phyloP scores from a whole-genome alignment of 2,888 invertebrate genomes.

The Xiphydria camelus region DNA sequence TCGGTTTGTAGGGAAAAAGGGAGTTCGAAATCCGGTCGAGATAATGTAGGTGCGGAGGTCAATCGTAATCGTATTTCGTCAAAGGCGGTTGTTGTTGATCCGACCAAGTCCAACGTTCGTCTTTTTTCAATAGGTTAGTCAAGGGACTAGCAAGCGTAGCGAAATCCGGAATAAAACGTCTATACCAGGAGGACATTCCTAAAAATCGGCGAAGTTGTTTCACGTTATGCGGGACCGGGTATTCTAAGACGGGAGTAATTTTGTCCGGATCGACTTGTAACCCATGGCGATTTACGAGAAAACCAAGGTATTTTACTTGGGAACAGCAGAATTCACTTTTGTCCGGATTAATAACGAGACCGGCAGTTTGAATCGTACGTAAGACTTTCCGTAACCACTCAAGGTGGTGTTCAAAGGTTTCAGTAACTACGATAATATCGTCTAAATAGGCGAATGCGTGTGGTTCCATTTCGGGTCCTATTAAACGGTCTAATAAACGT shows the following conservation, averaged over 20 bases:
- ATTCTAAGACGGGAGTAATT: constrained; percentile 16
- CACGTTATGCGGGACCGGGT: constrained; percentile 27
- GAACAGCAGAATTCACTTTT: too few relatives aligned
- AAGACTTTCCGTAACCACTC: too few relatives aligned
- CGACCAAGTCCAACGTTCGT: constrained; percentile 5
- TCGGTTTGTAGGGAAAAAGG: constrained; percentile 25
- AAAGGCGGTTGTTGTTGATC: constrained; percentile 11
- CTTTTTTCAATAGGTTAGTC: constrained; percentile 23
- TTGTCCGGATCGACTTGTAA: constrained; percentile 25
- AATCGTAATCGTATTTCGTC: background rate
- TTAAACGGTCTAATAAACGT: too few relatives aligned
- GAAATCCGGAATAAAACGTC: constrained; percentile 32
- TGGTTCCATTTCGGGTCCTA: too few relatives aligned
- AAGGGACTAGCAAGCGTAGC: constrained; percentile 24
- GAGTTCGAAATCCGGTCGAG: constrained; percentile 23
- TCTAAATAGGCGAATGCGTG: too few relatives aligned
- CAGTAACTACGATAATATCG: too few relatives aligned
- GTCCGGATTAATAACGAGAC: too few relatives aligned
- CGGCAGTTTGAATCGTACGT: too few relatives aligned
- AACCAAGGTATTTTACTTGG: too few relatives aligned
- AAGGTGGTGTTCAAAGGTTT: too few relatives aligned
- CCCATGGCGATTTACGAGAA: too few relatives aligned
- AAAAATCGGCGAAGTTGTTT: constrained; percentile 34
- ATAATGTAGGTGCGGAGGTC: constrained; percentile 18
- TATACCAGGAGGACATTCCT: constrained; percentile 40